Base-by-base conservation (phyloP, 1,140 invertebrate species). In the Samia ricini region DNA sequence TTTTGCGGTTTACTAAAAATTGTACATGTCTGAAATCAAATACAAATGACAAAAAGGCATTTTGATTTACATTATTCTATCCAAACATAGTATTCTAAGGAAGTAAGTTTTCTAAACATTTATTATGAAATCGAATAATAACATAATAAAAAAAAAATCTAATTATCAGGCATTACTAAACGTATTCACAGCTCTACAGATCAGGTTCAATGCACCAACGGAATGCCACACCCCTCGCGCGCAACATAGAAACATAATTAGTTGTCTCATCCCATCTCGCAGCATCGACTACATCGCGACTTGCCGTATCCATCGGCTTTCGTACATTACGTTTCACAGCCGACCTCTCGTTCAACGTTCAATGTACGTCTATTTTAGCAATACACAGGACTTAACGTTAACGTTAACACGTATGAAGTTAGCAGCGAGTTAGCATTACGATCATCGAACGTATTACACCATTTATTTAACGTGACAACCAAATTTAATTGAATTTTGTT, bases 171-270 rank as follows among this genome's bases (percentile, higher is more conserved):
- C 7, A 42, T 15, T 42, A 42, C 33, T 42, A 42, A 15, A 42
- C 33, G 33, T 12, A 42, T 42, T 42, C 33, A 42, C 10, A 42
- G n/a, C 33, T 42, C 33, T 42, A 42, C 33, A 5, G n/a, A 15
- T 10, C 12, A 72, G 71, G 83, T 83, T 87, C 84, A 83, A 73
- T 73, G 84, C 52, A 63, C 84, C 64, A 56, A 60, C 42, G 84
- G 84, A 87, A 87, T 87, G 81, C 80, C 73, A 75, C 80, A 76
- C 77, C 77, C 72, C 72, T 69, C 68, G 74, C 71, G 73, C 75
- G 67, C 67, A 62, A 60, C 81, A 79, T 81, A 83, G 80, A 80
- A 80, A 79, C 84, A 77, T 87, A 87, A 87, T 87, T 85, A 87
- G 82, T 78, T 77, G 74, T 78, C 79, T 79, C 81, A 85, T 85